Conservation (phyloP, 1,140 invertebrate genomes). For the Sinella curviseta region DNA sequence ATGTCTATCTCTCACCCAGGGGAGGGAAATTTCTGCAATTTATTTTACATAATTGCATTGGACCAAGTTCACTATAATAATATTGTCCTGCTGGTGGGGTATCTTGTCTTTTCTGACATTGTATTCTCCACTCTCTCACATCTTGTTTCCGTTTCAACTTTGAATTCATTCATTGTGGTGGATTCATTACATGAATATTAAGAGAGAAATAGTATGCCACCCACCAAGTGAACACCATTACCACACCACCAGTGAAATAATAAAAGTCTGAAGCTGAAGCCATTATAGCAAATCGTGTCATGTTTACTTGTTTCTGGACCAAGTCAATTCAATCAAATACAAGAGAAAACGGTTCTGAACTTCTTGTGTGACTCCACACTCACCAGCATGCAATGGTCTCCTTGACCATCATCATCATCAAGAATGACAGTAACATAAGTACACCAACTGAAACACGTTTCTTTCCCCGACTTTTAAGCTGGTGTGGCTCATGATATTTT, state of each 20-base stretch:
- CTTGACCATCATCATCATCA: background rate
- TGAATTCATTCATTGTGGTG: too few species aligned
- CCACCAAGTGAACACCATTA: background rate
- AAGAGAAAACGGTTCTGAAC: too few species aligned
- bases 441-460: background rate
- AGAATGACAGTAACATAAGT: background rate
- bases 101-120: too few species aligned
- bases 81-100: too few species aligned
- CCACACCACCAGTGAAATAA: background rate
- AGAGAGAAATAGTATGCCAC: background rate
- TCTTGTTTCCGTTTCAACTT: background rate
- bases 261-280: too few species aligned
- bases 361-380: too few species aligned
- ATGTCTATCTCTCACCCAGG: too few species aligned
- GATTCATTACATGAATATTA: background rate
- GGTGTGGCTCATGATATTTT: background rate
- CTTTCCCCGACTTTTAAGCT: background rate
- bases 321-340: background rate
- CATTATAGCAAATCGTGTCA: background rate
- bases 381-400: too few species aligned
- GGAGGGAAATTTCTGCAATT: too few species aligned
- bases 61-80: too few species aligned
- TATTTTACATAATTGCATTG: too few species aligned
- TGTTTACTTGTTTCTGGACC: background rate
- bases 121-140: too few species aligned